Conservation (phyloP, 2,113 vertebrate genomes). For the Alectura lathami region DNA sequence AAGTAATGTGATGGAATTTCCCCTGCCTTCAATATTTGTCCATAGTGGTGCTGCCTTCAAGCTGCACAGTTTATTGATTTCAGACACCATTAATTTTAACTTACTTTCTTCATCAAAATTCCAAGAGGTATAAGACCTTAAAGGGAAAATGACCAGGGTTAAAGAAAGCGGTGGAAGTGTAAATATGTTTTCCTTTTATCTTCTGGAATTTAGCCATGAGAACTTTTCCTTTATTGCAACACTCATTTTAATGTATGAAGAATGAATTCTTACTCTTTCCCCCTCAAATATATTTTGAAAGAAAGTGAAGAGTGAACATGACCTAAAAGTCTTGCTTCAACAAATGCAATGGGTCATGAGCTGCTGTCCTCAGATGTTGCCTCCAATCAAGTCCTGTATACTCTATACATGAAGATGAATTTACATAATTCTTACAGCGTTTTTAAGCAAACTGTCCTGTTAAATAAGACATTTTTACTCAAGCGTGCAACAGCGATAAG, state of each 20-base stretch:
- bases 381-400: not conserved
- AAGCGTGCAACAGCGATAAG: conserved; percentile 55
- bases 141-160: not conserved
- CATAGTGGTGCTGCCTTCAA: not conserved
- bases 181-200: not conserved
- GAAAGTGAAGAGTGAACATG: not conserved
- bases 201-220: not conserved
- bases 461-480: conserved; percentile 71
- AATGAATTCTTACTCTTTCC: not conserved
- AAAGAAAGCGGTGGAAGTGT: not conserved
- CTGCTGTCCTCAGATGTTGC: not conserved
- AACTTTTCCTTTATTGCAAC: not conserved
- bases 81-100: not conserved
- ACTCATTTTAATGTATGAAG: not conserved
- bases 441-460: conserved; percentile 63
- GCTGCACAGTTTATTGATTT: not conserved
- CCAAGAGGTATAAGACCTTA: not conserved
- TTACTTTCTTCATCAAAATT: not conserved
- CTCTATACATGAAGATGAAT: not conserved
- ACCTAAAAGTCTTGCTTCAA: conserved; percentile 1
- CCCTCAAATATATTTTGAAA: not conserved
- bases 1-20: not conserved
- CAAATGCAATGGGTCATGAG: not conserved
- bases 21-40: not conserved
- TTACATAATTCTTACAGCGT: conserved; percentile 39